Base-by-base conservation (phyloP, 2,113 vertebrate genomes). In the Limanda limanda region DNA sequence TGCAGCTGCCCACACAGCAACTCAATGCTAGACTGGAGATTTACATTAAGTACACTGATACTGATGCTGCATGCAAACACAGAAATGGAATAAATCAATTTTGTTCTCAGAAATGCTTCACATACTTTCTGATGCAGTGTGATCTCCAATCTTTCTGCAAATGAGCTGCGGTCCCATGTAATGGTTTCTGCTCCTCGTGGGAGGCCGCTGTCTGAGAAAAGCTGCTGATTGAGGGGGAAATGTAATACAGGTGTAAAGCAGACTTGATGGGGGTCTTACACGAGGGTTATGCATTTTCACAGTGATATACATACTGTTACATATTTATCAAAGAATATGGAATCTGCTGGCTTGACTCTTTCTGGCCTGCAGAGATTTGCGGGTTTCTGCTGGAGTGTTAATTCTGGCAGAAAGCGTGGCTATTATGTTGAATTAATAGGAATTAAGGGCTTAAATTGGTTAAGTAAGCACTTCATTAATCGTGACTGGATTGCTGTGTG, bases 391-490 rank as follows among this genome's bases (percentile, higher is more conserved):
- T 90, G 35, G 89, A 80, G 90, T 92, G 91, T 91, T 95, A 94
- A 95, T 93, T 94, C 93, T 90, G 86, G 89, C 89, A 85, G 92
- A 92, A 86, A 92, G 89, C 89, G 84, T 90, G 86, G 91, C 93
- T 91, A 93, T 95, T 94, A 93, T 94, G 91, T 92, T 89, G 93
- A 94, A 95, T 94, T 94, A 95, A 94, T 94, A 90, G 92, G 92
- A 95, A 94, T 95, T 95, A 93, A 88, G 85, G 86, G 86, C 88
- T 88, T 84, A 90, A 94, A 93, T 92, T 94, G 93, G 93, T 94
- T 95, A 95, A 94, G 92, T 93, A 95, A 95, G 92, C 94, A 94
- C 93, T 95, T 94, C 93, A 94, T 95, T 95, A 94, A 93, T 89
- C 70, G 80, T 89, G 81, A 89, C 87, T 88, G 90, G 91, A 89